Percentiles rank a stretch among this genome's conserved stretches.
Conservation (phyloP, 2,797 vertebrate genomes). For the Falco columbarius region DNA sequence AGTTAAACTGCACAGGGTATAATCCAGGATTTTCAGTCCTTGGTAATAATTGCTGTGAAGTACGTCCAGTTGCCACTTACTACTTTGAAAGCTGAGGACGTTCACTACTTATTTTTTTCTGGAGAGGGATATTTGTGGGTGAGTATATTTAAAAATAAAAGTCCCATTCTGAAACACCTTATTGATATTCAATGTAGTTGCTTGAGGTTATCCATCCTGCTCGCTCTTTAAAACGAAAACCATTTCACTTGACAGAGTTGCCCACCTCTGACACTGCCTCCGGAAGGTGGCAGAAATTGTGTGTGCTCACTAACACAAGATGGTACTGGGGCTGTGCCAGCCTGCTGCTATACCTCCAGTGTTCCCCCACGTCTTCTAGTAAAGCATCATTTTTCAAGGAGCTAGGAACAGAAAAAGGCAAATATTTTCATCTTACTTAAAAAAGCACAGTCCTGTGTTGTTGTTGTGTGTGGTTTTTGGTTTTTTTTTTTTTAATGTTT, state of each 20-base stretch:
- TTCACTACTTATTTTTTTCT: neutral
- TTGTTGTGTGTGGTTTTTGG: too few relatives aligned
- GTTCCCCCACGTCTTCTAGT: neutral
- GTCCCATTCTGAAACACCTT: neutral
- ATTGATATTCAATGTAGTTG: neutral
- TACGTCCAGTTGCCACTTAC: neutral
- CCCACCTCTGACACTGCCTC: neutral
- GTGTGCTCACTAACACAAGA: neutral
- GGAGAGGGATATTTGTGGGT: neutral
- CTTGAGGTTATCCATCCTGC: neutral
- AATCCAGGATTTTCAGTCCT: neutral
- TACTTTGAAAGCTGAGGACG: neutral
- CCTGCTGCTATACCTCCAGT: neutral
- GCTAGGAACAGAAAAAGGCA: neutral
- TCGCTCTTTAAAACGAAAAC: neutral
- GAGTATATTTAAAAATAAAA: neutral
- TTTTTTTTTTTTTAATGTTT: neutral
- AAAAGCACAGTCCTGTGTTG: neutral
- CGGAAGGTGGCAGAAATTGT: neutral
- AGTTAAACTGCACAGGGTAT: neutral
- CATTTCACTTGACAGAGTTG: neutral
- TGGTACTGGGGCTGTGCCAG: neutral
- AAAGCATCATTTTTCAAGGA: neutral
- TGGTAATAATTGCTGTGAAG: neutral
- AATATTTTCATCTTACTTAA: neutral